phyloP scores from a whole-genome alignment of 2,888 invertebrate species.

The Euzetes globulus region DNA sequence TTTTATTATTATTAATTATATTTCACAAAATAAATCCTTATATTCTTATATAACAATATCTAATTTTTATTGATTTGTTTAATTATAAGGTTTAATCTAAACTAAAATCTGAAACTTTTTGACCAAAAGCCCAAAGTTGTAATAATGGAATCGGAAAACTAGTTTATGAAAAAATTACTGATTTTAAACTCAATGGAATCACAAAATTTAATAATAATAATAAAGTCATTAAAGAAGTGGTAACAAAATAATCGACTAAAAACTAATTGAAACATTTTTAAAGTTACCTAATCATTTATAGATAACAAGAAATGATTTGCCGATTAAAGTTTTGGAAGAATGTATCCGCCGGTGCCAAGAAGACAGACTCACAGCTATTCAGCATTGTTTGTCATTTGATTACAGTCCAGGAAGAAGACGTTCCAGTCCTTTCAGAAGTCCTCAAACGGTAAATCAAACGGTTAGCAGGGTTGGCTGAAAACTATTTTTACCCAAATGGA shows the following conservation, averaged over 20 bases:
- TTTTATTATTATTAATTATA: too few species aligned
- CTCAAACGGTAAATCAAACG: slow-evolving; percentile 11
- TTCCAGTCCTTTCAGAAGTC: slow-evolving; percentile 64
- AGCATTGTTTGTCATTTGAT: slow-evolving; percentile 70
- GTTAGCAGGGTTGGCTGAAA: too few species aligned
- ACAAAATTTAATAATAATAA: neutral
- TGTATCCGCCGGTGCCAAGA: slow-evolving; percentile 77
- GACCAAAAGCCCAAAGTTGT: slow-evolving; percentile 68
- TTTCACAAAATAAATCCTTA: too few species aligned
- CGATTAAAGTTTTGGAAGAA: slow-evolving; percentile 73
- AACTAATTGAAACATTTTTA: neutral
- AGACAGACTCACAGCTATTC: slow-evolving; percentile 64
- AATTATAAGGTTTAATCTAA: too few species aligned
- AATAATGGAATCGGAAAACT: slow-evolving; percentile 80
- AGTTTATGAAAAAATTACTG: slow-evolving; percentile 78
- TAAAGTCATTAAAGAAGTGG: slow-evolving; percentile 26
- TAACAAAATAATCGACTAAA: neutral
- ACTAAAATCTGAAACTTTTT: neutral
- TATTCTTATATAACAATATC: neutral
- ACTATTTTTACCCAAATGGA: too few species aligned
- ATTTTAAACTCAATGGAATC: slow-evolving; percentile 47
- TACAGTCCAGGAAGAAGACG: slow-evolving; percentile 74
- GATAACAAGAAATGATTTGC: slow-evolving; percentile 30
- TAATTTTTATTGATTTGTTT: too few species aligned
- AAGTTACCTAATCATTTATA: neutral